These are phyloP conservation scores for Nebria salina DNA, from an alignment of 2,888 invertebrate genomes.

Conservation along the genomic window DNA sequence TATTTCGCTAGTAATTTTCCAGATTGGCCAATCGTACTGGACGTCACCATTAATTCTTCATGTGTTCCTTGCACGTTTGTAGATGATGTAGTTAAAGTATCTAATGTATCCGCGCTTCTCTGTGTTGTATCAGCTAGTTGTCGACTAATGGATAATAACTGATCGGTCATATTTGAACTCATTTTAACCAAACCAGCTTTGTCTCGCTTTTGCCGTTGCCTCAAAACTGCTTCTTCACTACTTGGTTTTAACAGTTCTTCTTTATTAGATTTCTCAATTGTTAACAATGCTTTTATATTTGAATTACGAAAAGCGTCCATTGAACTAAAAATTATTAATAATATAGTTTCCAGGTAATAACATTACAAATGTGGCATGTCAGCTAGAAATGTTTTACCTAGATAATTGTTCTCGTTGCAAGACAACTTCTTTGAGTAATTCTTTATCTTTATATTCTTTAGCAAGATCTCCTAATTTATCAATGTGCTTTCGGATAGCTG, in stretches of 20 bases:
- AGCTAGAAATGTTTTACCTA: conserved; percentile 60
- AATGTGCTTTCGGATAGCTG: conserved; percentile 73
- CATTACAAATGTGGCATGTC: background rate
- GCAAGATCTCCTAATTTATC: conserved; percentile 75
- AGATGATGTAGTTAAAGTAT: conserved; percentile 77
- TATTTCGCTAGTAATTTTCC: conserved; percentile 94
- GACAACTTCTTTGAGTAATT: conserved; percentile 72
- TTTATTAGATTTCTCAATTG: conserved; percentile 79
- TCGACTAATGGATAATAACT: conserved; percentile 83
- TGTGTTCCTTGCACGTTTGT: conserved; percentile 77
- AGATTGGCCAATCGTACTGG: conserved; percentile 87
- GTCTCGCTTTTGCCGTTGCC: conserved; percentile 74
- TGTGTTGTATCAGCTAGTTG: conserved; percentile 88
- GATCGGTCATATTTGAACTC: conserved; percentile 84
- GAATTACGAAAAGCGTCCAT: conserved; percentile 82
- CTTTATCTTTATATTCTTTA: conserved; percentile 71
- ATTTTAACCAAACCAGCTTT: conserved; percentile 74
- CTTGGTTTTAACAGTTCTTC: conserved; percentile 72
- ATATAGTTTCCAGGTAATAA: background rate
- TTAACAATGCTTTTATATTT: conserved; percentile 79
- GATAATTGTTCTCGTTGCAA: conserved; percentile 76
- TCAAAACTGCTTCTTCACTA: conserved; percentile 65
- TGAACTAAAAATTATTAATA: conserved; percentile 62
- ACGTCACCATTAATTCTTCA: conserved; percentile 85
- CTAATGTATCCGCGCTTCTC: conserved; percentile 86